Conservation (phyloP, 2,888 invertebrate species). For the Tenthredo mesomela region DNA sequence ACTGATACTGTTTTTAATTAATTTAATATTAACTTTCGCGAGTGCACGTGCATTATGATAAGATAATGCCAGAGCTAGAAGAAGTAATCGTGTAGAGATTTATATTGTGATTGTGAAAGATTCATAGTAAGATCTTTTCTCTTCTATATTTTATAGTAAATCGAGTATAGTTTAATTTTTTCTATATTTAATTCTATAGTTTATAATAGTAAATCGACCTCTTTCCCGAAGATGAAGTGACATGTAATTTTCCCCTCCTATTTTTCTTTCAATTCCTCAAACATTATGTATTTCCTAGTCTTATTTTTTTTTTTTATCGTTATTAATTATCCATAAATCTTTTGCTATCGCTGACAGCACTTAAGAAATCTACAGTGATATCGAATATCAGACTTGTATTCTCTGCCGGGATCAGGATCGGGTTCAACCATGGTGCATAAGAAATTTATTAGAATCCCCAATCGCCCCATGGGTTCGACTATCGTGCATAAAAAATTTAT, state of each 20-base stretch:
- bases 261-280: not conserved
- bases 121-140: too few relatives aligned
- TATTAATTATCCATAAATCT: not conserved
- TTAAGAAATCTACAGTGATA: not conserved
- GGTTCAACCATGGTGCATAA: not conserved
- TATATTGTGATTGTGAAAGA: too few relatives aligned
- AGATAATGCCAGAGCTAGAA: not conserved
- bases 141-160: not conserved
- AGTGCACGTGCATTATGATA: not conserved
- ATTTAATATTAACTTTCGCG: not conserved
- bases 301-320: not conserved
- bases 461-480: too few relatives aligned
- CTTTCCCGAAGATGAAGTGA: too few relatives aligned
- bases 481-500: not conserved
- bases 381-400: not conserved
- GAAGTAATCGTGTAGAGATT: not conserved
- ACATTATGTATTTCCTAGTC: not conserved
- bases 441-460: not conserved
- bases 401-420: not conserved
- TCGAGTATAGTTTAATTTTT: too few relatives aligned
- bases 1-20: not conserved
- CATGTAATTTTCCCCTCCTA: not conserved
- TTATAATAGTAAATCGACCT: not conserved
- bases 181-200: too few relatives aligned
- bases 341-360: not conserved